These are phyloP conservation scores for Sus scrofa DNA, from an alignment of 2,113 vertebrate genomes.

Conservation along the genomic window DNA sequence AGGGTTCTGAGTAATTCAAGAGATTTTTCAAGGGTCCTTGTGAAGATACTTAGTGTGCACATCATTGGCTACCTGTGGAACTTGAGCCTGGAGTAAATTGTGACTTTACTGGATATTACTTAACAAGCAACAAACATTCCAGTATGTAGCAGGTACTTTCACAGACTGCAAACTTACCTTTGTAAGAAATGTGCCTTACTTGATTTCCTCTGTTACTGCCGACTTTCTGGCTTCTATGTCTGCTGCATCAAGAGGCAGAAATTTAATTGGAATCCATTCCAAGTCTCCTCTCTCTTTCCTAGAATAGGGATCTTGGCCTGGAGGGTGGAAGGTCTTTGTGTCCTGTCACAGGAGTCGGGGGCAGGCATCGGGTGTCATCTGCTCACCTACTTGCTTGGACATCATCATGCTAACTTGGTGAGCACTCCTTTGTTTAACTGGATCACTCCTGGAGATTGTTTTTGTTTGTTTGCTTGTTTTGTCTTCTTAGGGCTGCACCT, in stretches of 20 bases:
- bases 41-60: constrained; percentile 52
- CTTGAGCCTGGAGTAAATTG: constrained; percentile 32
- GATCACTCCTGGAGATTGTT: neutral
- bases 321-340: neutral
- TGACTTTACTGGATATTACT: constrained; percentile 26
- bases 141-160: neutral
- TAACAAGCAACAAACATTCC: neutral
- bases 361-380: neutral
- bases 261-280: neutral
- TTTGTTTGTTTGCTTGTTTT: too few species aligned
- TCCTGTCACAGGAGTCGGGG: neutral
- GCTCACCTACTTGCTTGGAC: neutral
- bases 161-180: neutral
- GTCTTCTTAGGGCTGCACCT: too few species aligned
- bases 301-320: neutral
- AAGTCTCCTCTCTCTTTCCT: neutral
- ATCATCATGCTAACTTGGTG: neutral
- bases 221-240: neutral
- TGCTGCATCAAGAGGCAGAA: neutral
- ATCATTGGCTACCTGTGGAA: neutral
- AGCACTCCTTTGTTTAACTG: neutral
- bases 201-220: neutral
- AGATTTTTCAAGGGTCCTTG: constrained; percentile 52
- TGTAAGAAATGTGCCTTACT: neutral
- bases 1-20: constrained; percentile 61